Conservation (phyloP, 2,888 invertebrate genomes). For the Andricus quercusramuli region DNA sequence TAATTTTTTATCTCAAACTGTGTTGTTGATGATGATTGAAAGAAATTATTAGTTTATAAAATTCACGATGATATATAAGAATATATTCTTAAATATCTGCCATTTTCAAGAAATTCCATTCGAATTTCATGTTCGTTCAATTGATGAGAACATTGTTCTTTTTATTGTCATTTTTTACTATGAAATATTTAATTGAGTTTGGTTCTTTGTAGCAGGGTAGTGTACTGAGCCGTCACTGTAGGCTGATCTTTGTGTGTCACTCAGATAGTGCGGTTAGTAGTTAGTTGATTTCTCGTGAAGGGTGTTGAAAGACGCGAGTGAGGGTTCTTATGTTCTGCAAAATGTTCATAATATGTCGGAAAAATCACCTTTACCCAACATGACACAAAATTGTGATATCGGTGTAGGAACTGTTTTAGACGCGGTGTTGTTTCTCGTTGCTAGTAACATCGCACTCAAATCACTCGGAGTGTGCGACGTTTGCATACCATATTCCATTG, state of each 20-base stretch:
- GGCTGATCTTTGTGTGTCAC: conserved; percentile 31
- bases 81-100: neutral
- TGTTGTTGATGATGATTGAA: too few species aligned
- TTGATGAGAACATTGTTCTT: too few species aligned
- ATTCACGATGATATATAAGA: neutral
- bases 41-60: too few species aligned
- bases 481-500: conserved; percentile 70
- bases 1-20: neutral
- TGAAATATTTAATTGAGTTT: neutral
- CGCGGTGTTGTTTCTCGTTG: conserved; percentile 64
- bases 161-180: neutral
- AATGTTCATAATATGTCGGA: conserved; percentile 31
- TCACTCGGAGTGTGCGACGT: conserved; percentile 66
- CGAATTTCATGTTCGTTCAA: neutral
- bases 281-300: conserved; percentile 47
- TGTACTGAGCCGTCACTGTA: conserved; percentile 16
- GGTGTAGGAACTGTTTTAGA: conserved; percentile 66
- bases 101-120: neutral
- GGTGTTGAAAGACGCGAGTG: neutral
- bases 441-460: conserved; percentile 64
- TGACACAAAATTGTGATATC: conserved; percentile 65
- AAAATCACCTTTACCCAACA: conserved; percentile 26
- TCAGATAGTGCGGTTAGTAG: conserved; percentile 32
- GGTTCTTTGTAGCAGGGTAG: neutral
- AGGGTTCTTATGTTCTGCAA: neutral